phyloP scores from a whole-genome alignment of 2,888 invertebrate species.

The Ferrisia virgata region DNA sequence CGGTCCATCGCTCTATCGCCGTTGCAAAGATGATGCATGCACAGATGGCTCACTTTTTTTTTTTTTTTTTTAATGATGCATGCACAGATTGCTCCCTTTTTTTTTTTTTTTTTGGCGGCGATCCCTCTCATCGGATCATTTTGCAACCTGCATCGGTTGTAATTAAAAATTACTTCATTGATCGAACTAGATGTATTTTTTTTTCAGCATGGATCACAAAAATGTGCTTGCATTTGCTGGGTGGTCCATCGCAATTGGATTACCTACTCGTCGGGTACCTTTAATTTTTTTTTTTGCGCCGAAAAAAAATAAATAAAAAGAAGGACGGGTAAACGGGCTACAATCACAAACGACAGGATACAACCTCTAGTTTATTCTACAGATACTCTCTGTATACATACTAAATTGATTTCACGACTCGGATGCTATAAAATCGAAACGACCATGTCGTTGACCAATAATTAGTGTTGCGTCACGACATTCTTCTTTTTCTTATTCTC shows the following conservation, averaged over 20 bases:
- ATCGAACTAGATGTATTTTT: neutral
- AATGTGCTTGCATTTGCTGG: neutral
- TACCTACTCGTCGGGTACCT: too few relatives aligned
- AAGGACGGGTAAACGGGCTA: too few relatives aligned
- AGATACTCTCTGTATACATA: neutral
- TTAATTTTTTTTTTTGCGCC: too few relatives aligned
- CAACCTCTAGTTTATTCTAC: too few relatives aligned
- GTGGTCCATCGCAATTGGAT: neutral
- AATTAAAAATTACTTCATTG: neutral
- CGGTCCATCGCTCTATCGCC: too few relatives aligned
- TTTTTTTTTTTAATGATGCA: too few relatives aligned
- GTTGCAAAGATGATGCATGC: too few relatives aligned
- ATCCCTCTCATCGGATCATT: neutral
- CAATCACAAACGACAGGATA: too few relatives aligned
- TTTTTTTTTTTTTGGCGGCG: too few relatives aligned
- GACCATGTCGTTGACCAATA: conserved; percentile 9
- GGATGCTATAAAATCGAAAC: neutral
- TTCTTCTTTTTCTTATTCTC: neutral
- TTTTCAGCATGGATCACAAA: neutral
- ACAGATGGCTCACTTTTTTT: too few relatives aligned
- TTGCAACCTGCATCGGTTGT: neutral
- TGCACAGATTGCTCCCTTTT: too few relatives aligned
- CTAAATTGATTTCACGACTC: conserved; percentile 18
- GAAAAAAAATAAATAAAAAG: too few relatives aligned
- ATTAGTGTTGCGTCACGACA: conserved; percentile 22